Evolutionary conservation across 1,140 invertebrate species (phyloP), one percentile per base, ranked within the genome.

Genomic region (Drosophila pseudoananassae): DNA sequence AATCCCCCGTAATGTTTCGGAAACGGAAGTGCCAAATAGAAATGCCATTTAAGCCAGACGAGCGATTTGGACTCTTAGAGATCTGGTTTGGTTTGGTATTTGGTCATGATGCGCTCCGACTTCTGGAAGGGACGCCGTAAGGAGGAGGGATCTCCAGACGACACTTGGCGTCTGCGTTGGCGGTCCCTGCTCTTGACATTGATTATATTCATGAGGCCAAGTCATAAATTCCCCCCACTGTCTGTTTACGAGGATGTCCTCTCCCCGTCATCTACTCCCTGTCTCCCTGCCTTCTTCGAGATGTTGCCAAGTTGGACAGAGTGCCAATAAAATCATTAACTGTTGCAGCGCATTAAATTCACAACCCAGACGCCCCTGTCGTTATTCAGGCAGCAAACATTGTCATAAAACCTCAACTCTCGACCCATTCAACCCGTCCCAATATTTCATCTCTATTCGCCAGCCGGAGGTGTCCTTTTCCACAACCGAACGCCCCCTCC

Each of bases 21-120:
- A 85, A 82, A 76, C 88, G 88, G 88, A 90, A 88, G 73, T 85
- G 54, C 64, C 83, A 76, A 88, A 90, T 90, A 85, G 80, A 90
- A 90, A 88, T 79, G 71, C 61, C 80, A 82, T 90, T 90, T 85
- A 74, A 82, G 82, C 79, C 70, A 60, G 61, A 57, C 56, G 53
- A 71, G 61, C 33, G 50, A 75, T 65, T 81, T 75, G 63, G 12
- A 40, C 4, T 40, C 14, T 53, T 64, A 60, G 31, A 54, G 50
- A 65, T 65, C 53, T 65, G 49, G 64, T 65, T 46, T 55, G 56
- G 40, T 31, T 45, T 45, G 40, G 27, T 43, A 3, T 54, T 17
- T 54, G 61, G 45, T 54, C 36, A 40, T 31, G 38, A 6, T 58
- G 53, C 25, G 65, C 51, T 78, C 61, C 36, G 74, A 68, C 69